These are phyloP conservation scores for Gracilinanus agilis DNA, from an alignment of 2,113 vertebrate species.

Conservation along the genomic window DNA sequence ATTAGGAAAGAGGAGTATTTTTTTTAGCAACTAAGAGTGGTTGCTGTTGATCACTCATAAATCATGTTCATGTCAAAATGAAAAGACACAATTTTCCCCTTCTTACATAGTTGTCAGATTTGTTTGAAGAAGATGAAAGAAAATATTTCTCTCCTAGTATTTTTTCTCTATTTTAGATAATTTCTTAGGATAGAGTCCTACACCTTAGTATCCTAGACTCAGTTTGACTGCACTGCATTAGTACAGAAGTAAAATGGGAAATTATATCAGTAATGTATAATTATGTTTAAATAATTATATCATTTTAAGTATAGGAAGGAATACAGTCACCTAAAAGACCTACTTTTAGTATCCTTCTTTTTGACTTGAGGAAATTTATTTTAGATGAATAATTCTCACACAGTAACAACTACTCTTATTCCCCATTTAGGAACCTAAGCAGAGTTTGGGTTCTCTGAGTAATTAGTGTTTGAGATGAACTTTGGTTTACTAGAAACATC, in stretches of 20 bases:
- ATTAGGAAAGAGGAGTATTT: fast-evolving
- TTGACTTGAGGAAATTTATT: background rate
- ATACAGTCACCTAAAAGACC: too few relatives aligned
- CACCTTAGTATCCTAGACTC: constrained; percentile 12
- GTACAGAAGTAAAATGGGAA: background rate
- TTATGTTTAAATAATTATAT: background rate
- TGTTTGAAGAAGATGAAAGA: background rate
- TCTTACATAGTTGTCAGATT: background rate
- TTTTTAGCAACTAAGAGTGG: background rate
- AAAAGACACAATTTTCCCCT: background rate
- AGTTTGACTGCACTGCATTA: background rate
- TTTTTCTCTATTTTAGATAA: background rate
- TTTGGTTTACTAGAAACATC: background rate
- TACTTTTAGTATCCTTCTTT: too few relatives aligned
- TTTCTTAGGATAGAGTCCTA: background rate
- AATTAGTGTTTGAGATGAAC: background rate
- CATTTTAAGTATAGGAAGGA: background rate
- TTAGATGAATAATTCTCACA: background rate
- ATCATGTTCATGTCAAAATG: background rate
- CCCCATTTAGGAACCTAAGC: background rate
- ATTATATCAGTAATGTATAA: background rate
- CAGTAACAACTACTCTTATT: background rate
- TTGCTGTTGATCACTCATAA: background rate
- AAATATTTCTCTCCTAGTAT: background rate
- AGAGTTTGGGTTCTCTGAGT: background rate